Base-by-base conservation (phyloP, 2,888 invertebrate species). In the Steinernema scapterisci region DNA sequence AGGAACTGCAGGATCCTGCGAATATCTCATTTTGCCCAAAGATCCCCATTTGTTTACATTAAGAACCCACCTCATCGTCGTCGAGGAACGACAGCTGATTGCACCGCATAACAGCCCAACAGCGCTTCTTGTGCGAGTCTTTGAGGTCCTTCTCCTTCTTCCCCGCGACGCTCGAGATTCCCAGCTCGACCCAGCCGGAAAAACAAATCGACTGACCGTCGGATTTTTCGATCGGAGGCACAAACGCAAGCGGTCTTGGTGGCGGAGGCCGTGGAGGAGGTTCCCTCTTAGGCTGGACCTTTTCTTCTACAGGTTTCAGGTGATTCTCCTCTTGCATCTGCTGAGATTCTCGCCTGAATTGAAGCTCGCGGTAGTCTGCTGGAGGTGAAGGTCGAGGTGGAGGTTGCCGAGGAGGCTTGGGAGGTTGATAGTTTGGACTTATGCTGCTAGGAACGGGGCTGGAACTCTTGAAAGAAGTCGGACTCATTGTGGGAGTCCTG, bases 1-100 rank as follows among this genome's bases (percentile, higher is more conserved):
- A 38, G 9, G 38, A 9, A 38, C 38, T 38, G 38, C n/a, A n/a
- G n/a, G n/a, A n/a, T n/a, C n/a, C n/a, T n/a, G n/a, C n/a, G n/a
- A n/a, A n/a, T n/a, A n/a, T n/a, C n/a, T n/a, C n/a, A n/a, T n/a
- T n/a, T n/a, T n/a, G n/a, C n/a, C n/a, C n/a, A n/a, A n/a, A n/a
- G n/a, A n/a, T n/a, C n/a, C n/a, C n/a, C n/a, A n/a, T 38, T 38
- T 38, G 38, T 38, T 38, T 3, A 38, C 38, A 11, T 54, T 11
- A 56, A 71, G n/a, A 1, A 71, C 74, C 48, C 23, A 80, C 82
- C 72, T 82, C 81, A 44, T 84, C 84, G 51, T 82, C 81, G 21
- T 82, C 78, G 52, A 79, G 79, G 74, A 85, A 83, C 11, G 79
- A 76, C 43, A 85, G 71, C 71, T 82, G 78, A 76, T 82, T 80